These are phyloP conservation scores for Protomyctophum bolini DNA, from an alignment of 2,113 vertebrate species.

Conservation along the genomic window DNA sequence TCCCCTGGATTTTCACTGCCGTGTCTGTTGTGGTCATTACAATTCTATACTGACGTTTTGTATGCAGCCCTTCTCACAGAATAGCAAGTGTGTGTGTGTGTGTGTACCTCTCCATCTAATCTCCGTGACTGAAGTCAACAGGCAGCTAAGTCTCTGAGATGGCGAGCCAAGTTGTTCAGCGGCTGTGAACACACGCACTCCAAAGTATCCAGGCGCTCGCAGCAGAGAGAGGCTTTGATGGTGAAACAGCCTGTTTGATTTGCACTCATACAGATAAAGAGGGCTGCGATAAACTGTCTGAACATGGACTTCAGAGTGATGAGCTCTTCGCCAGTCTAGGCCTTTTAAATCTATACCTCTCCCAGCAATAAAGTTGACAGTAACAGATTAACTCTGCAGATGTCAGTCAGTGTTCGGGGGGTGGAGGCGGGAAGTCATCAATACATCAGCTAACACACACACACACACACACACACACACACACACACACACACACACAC, in stretches of 20 bases:
- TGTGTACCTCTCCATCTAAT: constrained; percentile 52
- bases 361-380: neutral
- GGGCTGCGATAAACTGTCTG: neutral
- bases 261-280: constrained; percentile 50
- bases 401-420: neutral
- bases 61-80: constrained; percentile 40
- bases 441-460: constrained; percentile 7
- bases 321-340: neutral
- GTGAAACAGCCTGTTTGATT: constrained; percentile 55
- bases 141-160: constrained; percentile 65
- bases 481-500: neutral
- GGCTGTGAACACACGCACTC: constrained; percentile 32
- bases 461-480: constrained; percentile 3
- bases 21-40: constrained; percentile 64
- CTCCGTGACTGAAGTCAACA: constrained; percentile 62
- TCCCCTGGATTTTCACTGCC: constrained; percentile 58
- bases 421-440: neutral
- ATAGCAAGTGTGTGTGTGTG: constrained; percentile 43
- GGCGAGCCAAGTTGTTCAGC: constrained; percentile 33
- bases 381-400: neutral
- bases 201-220: constrained; percentile 45
- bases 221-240: constrained; percentile 39
- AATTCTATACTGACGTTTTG: constrained; percentile 48
- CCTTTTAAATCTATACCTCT: neutral
- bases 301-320: constrained; percentile 16